Percentiles rank a stretch among this genome's conserved stretches.
Conservation (phyloP, 2,888 invertebrate genomes). For the Heliconius charithonia region DNA sequence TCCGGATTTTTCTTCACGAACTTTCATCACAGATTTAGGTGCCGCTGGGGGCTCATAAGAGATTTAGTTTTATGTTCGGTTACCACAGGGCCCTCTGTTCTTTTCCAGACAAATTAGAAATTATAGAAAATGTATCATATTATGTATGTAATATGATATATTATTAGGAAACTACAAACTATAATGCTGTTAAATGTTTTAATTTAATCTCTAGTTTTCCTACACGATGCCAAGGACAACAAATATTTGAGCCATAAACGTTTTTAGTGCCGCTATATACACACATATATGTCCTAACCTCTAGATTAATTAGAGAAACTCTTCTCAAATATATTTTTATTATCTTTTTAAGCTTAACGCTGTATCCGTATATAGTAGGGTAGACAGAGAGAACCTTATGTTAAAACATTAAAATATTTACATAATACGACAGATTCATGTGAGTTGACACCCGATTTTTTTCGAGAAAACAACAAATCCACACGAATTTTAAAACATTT, state of each 20-base stretch:
- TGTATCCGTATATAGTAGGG: too few relatives aligned
- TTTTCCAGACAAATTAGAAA: neutral
- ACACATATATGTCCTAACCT: neutral
- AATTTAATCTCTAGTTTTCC: neutral
- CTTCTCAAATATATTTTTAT: too few relatives aligned
- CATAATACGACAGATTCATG: too few relatives aligned
- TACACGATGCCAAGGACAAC: neutral
- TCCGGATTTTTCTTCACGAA: neutral
- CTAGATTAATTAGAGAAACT: neutral
- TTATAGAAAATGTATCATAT: neutral
- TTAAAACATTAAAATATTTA: too few relatives aligned
- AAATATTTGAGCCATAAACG: conserved; percentile 19
- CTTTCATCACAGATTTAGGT: neutral
- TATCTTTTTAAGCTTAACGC: too few relatives aligned
- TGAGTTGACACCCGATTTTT: neutral
- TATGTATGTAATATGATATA: too few relatives aligned
- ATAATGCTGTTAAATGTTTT: neutral
- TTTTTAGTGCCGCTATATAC: neutral
- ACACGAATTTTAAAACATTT: neutral
- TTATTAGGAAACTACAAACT: neutral
- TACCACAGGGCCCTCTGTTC: neutral
- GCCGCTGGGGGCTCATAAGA: neutral
- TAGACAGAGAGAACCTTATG: too few relatives aligned
- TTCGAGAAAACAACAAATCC: neutral
- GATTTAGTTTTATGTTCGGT: neutral